Evolutionary conservation across 2,113 vertebrate genomes (phyloP).

Genomic region (Scopus umbretta): DNA sequence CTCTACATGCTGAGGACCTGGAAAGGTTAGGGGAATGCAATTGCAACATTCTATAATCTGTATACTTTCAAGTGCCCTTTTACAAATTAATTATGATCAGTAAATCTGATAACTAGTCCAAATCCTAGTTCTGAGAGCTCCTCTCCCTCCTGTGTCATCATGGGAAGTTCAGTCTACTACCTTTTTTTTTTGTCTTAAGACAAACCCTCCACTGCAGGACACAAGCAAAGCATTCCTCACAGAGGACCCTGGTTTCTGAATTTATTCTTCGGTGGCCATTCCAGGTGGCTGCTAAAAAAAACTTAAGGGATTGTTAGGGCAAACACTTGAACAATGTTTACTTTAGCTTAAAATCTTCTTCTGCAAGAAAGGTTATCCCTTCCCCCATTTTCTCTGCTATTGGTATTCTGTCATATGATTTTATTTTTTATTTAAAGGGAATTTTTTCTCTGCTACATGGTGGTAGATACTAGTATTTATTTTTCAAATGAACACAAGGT

Average conservation of each 20-base stretch:
- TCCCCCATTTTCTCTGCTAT: background rate
- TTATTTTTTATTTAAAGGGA: background rate
- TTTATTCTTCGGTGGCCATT: background rate
- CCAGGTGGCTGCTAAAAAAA: background rate
- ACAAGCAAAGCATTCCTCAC: background rate
- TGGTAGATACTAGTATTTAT: background rate
- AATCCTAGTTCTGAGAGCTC: background rate
- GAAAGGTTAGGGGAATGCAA: background rate
- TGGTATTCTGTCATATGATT: background rate
- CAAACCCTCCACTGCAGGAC: background rate
- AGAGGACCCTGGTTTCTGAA: background rate
- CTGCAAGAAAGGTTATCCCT: background rate
- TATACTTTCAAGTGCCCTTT: background rate
- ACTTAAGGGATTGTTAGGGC: background rate
- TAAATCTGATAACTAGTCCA: background rate
- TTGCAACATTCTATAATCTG: accelerated
- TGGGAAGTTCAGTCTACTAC: background rate
- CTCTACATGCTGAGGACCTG: accelerated
- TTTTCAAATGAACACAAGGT: background rate
- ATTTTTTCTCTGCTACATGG: background rate
- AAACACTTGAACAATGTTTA: background rate
- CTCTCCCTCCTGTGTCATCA: background rate
- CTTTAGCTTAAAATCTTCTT: background rate
- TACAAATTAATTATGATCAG: background rate
- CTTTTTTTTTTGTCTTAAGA: background rate